Base-by-base conservation (phyloP, 2,797 vertebrate species). In the Myioborus miniatus region DNA sequence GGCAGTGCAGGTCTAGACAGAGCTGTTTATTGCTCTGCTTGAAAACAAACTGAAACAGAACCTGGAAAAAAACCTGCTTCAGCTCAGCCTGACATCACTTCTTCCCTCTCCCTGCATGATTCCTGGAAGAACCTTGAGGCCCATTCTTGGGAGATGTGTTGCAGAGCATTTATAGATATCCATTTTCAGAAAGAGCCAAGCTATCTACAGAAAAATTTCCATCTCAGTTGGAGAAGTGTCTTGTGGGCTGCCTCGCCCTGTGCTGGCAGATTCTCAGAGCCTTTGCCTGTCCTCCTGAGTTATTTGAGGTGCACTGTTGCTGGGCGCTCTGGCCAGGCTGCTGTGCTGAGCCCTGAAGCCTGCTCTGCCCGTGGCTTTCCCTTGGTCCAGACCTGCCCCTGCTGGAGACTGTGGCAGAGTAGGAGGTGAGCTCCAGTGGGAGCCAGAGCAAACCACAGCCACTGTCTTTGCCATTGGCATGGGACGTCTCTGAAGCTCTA, bases 51-150 rank as follows among this genome's bases (percentile, higher is more conserved):
- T 20, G 23, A 49, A 96, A 39, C 81, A 84, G 70, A 76, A 50
- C 50, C 64, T 87, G 59, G 21, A 19, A 50, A 91, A 90, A 80
- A 76, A 21, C 8, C 70, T 70, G 60, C 44, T 92, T 74, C 81
- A 89, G 36, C 56, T 94, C 71, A 77, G n/a, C 39, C 52, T 93
- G 86, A 71, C 81, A 39, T 83, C 13, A 41, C 39, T 43, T 69
- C n/a, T 63, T 89, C 36, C 60, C 24, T 83, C 62, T 94, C 72
- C 56, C 50, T 74, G 34, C 13, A 3, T 8, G 2, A 76, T 94
- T 94, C 89, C 88, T 88, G 89, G 76, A 92, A 90, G 82, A 89
- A 34, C 53, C 84, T 86, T 70, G 47, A 85, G 59, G 41, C 37
- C 49, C 30, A 0, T 69, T 93, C 72, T 56, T 81, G 52, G 76